Percentiles rank a stretch among this genome's conserved stretches.
Evolutionary conservation across 2,113 vertebrate species (phyloP).

Genomic region (Apus apus): DNA sequence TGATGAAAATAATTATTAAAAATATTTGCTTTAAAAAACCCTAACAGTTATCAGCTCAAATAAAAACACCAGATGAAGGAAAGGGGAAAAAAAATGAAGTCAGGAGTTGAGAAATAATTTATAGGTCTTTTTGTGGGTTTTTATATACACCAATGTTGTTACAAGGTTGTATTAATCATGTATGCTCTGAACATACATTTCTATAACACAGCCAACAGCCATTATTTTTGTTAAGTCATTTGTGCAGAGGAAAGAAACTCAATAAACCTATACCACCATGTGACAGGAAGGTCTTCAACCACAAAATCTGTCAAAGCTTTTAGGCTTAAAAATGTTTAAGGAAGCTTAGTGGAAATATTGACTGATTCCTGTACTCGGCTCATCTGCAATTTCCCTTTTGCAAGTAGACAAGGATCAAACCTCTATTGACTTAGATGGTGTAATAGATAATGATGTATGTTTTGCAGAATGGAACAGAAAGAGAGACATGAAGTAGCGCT

Average conservation of each 20-base stretch:
- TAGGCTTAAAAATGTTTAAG: constrained; percentile 15
- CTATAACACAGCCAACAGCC: not conserved
- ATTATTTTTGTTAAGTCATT: not conserved
- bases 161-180: not conserved
- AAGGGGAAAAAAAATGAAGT: not conserved
- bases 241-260: not conserved
- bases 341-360: not conserved
- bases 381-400: not conserved
- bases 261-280: not conserved
- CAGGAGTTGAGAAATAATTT: not conserved
- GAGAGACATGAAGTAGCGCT: not conserved
- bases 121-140: not conserved
- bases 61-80: not conserved
- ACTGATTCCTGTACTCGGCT: not conserved
- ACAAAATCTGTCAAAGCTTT: not conserved
- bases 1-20: not conserved
- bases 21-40: not conserved
- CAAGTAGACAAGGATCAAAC: not conserved
- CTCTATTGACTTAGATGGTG: not conserved
- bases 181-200: not conserved
- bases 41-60: not conserved
- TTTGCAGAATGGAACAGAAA: not conserved
- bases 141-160: not conserved
- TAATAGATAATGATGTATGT: not conserved
- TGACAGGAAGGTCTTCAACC: not conserved